Evolutionary conservation across 2,797 vertebrate genomes (phyloP).

Genomic region (Sebastes aleutianus): DNA sequence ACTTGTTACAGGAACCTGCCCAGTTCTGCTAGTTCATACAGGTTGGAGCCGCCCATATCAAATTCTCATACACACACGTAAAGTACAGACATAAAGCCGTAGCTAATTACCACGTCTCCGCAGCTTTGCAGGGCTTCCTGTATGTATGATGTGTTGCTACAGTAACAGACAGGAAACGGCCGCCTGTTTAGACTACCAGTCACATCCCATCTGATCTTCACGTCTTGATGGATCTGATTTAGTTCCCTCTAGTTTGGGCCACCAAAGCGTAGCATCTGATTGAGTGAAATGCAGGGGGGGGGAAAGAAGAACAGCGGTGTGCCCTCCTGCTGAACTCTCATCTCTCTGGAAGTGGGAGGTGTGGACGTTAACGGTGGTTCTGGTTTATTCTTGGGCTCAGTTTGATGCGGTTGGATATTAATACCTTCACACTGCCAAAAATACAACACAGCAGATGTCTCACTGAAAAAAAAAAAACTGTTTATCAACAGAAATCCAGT

Average conservation of each 20-base stretch:
- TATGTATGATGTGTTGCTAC: constrained; percentile 7
- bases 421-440: background rate
- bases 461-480: background rate
- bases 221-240: constrained; percentile 16
- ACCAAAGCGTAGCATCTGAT: background rate
- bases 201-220: constrained; percentile 35
- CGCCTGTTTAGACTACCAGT: constrained; percentile 40
- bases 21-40: background rate
- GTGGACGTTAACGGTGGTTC: background rate
- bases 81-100: background rate
- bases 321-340: background rate
- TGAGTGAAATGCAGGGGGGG: background rate
- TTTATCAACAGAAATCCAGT: background rate
- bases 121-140: background rate
- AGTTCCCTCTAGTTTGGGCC: constrained; percentile 7
- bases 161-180: constrained; percentile 36
- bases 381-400: constrained; percentile 1
- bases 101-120: background rate
- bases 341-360: background rate
- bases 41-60: background rate
- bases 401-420: background rate
- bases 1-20: background rate
- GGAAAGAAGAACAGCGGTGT: background rate
- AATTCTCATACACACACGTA: background rate
- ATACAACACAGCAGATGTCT: background rate